Evolutionary conservation across 2,797 vertebrate species (phyloP), one percentile per base, ranked within the genome.

Genomic region (Notolabrus celidotus): DNA sequence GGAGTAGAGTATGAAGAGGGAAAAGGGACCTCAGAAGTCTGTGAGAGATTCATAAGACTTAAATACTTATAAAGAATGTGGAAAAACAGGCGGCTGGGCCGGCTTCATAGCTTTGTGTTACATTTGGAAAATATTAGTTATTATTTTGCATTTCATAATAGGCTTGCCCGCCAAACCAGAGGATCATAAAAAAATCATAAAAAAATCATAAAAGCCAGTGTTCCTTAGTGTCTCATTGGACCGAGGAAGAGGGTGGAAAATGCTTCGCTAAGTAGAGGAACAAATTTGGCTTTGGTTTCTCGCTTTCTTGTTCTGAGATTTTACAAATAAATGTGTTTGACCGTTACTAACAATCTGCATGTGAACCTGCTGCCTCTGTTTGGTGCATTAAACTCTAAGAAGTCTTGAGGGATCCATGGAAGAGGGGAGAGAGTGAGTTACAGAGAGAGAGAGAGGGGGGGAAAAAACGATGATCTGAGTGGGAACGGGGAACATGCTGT

Each of bases 121-220:
- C 90, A 91, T 92, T 94, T 93, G 93, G 92, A 94, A 94, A 94
- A 93, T 92, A 92, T 93, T 90, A 91, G 89, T 91, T 93, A 93
- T 93, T 93, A 92, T 93, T 93, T 89, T 88, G 88, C 74, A 88
- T 93, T 94, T 94, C 90, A 93, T 91, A 92, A 93, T 82, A 83
- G 75, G 52, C 43, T 72, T 8, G 39, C 56, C 66, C 71, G 92
- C 91, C 92, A 94, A 93, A 88, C 74, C 83, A 69, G 66, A 85
- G 65, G 79, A 87, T 89, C 91, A 85, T 93, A 88, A 93, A 93
- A 93, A 91, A 85, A 83, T 78, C 68, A 71, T 84, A 85, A 80
- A n/a, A 87, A 88, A 88, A 88, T 90, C 84, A 90, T 90, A 90
- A 92, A 92, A 92, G 74, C 72, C 82, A 72, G 86, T 84, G 88